Evolutionary conservation across 2,888 invertebrate genomes (phyloP), one percentile per base, ranked within the genome.

Genomic region (Scaptomyza parva): DNA sequence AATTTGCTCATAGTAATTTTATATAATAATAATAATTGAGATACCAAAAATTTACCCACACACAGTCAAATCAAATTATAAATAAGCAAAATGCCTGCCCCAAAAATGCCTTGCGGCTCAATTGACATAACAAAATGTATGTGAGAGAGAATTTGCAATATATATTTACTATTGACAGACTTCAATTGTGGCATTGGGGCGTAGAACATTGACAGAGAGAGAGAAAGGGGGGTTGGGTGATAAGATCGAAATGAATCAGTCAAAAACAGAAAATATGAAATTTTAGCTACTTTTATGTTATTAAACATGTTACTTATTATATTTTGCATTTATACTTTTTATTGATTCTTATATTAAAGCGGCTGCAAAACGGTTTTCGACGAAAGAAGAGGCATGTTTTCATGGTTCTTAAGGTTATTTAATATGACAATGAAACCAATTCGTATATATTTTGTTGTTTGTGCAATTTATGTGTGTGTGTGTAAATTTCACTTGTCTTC

Each of bases 31-130:
- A 40, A 37, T 22, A 51, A 37, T 18, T 24, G 11, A 12, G 44
- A 22, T 14, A 59, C 22, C n/a, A 40, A 70, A 45, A 35, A 3
- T 30, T 20, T 9, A 30, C 54, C 43, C 17, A 53, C 17, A 45
- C 43, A 17, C 37, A 54, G 35, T 40, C 64, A 37, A 71, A 79
- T 71, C 58, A 61, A 79, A 79, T 82, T 71, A 47, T 54, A 67
- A 58, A 79, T 64, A 39, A 47, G 39, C 52, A 41, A 66, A 68
- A 66, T 47, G 50, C 33, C 51, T 40, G 44, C 59, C 20, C 22
- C 43, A 48, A 59, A 48, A 59, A 51, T 52, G 11, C 20, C 43
- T 45, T 61, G 22, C 51, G 58, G 40, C 45, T 60, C 45, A 37
- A 53, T 22, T 60, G 75, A 44, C 70, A 50, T 22, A 30, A 18